Base-by-base conservation (phyloP, 2,888 invertebrate species). In the Pristionchus entomophagus region DNA sequence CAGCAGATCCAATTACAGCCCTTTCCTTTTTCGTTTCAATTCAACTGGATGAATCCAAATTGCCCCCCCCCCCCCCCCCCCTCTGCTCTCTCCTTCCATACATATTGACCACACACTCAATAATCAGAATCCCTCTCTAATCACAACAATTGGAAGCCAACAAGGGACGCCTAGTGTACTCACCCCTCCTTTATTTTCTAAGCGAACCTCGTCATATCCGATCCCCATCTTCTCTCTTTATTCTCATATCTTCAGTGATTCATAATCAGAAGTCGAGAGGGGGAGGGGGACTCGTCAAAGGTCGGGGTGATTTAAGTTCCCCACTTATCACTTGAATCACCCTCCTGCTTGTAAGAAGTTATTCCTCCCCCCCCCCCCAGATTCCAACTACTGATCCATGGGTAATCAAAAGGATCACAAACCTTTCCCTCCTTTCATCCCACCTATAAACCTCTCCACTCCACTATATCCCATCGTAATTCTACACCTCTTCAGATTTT, bases 311-410 rank as follows among this genome's bases (percentile, higher is more conserved):
- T 73, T 73, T 73, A 73, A 41, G 73, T 26, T 45, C 26, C 38
- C 41, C 73, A 45, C 73, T 73, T 41, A 73, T 45, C 73, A 73
- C 73, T 65, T 73, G 73, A 73, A 73, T 73, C 73, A 73, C 73
- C 73, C 22, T 17, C 3, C 73, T 73, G 41, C 41, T 32, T 73
- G 45, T 41, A 73, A 73, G 41, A 73, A 73, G 45, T 10, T 6
- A 38, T 45, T 41, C n/a, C 73, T n/a, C n/a, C n/a, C n/a, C n/a
- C n/a, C n/a, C n/a, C n/a, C n/a, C n/a, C n/a, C 0, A 12, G 12
- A 38, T n/a, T 45, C 73, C 12, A n/a, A 45, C 41, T 41, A 45
- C 73, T 19, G 73, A 69, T 38, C 22, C 8, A 35, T 65, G 65
- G 22, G 17, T 14, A 45, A 45, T 6, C 45, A 45, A 45, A 45